Evolutionary conservation across 2,113 vertebrate genomes (phyloP), one percentile per base, ranked within the genome.

Genomic region (Gnathonemus longibarbis): DNA sequence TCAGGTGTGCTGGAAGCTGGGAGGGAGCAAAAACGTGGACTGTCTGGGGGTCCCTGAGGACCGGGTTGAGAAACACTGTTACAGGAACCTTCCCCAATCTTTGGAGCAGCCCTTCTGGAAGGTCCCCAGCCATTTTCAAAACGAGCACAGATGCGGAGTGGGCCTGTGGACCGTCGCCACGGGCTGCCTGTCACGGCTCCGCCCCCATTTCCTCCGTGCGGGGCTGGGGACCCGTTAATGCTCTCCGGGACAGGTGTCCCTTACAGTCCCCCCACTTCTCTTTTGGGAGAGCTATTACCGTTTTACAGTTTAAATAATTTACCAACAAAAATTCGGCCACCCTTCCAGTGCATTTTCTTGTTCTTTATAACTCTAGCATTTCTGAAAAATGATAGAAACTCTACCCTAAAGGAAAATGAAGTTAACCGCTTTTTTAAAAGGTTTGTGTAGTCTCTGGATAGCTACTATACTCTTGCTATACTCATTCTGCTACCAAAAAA

Each of bases 141-240:
- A 91, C 87, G 89, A 92, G 91, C 89, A 89, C 92, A 90, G 91
- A 91, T 91, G 88, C 62, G 62, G 90, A 89, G 84, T 11, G 11
- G 88, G 85, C 15, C 53, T 62, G 62, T 48, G 89, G 89, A 90
- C 84, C 39, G 66, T 42, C 88, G 86, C 80, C 89, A 91, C 86
- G 89, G 90, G 90, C 91, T 90, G 90, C 88, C 46, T 80, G 56
- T 91, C 89, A 90, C 31, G 56, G 85, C 66, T 74, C 56, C 1
- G 53, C 45, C 89, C 77, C 58, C 53, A 90, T 84, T 91, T 92
- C 84, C 89, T 88, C 66, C 53, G 49, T 85, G 52, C 27, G 24
- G 62, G 87, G 88, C 90, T 88, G 84, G 89, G 88, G 90, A 90
- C 89, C 90, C 88, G 88, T 88, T 90, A 91, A 90, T 70, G 35